Conservation (phyloP, 2,888 invertebrate genomes). For the Cerastis rubricosa region DNA sequence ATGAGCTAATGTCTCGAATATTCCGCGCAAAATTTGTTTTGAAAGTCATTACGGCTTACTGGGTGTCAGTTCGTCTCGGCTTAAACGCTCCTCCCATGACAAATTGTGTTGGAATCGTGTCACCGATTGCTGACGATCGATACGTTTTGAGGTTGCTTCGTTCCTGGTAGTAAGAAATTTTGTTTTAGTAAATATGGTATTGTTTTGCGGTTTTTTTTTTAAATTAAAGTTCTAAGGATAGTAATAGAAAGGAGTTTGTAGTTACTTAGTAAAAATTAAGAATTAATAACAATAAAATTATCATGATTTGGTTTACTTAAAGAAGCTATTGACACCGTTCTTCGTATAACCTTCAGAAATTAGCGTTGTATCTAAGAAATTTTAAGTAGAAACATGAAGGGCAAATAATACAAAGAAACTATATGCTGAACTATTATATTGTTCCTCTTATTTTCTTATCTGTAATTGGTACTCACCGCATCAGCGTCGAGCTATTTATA, state of each 20-base stretch:
- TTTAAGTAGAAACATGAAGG: background rate
- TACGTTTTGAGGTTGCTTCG: slow-evolving; percentile 40
- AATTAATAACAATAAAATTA: background rate
- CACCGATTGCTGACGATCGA: slow-evolving; percentile 61
- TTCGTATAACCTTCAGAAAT: background rate
- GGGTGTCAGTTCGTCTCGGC: slow-evolving; percentile 62
- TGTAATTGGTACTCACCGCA: background rate
- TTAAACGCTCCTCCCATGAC: slow-evolving; percentile 61
- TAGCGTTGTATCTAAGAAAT: background rate
- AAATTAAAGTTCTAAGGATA: background rate
- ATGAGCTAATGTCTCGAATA: slow-evolving; percentile 68
- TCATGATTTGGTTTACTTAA: background rate
- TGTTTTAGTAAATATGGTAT: slow-evolving; percentile 4
- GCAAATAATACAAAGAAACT: background rate
- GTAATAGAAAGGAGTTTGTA: background rate
- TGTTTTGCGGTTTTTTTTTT: background rate
- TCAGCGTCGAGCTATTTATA: slow-evolving; percentile 19
- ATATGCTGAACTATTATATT: background rate
- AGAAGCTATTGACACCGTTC: background rate
- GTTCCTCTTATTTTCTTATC: background rate
- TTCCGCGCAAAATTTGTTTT: slow-evolving; percentile 68
- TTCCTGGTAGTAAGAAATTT: slow-evolving; percentile 28
- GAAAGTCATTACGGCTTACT: slow-evolving; percentile 61
- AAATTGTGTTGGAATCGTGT: slow-evolving; percentile 61
- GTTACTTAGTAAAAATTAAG: background rate